Evolutionary conservation across 2,797 vertebrate genomes (phyloP), one percentile per base, ranked within the genome.

Genomic region (Sitta carolinensis): DNA sequence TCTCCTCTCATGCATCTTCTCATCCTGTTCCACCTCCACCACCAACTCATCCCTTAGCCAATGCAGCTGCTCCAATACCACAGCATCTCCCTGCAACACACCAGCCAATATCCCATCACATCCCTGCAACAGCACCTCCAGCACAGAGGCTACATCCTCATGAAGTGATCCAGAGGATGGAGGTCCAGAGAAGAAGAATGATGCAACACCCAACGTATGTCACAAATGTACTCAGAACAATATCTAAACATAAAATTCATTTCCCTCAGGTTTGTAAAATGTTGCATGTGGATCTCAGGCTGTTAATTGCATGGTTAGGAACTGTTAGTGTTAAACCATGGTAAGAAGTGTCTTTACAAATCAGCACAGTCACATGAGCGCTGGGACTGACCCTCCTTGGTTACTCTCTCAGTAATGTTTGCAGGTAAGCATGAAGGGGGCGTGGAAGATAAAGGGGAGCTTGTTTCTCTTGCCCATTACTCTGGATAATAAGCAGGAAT

Each of bases 181-280:
- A 99, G 97, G 99, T 98, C 93, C 99, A 99, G 94, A 98, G 99
- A 81, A 98, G 99, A 92, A 97, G 99, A 88, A 98, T 99, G 99
- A 99, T 99, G 99, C 99, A 99, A 94, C 99, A 99, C 90, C 99
- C 99, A 48, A 99, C 99, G 99, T 99, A 98, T 97, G 99, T 98
- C 64, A 87, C 85, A 93, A 90, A 90, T 76, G 52, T 96, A 89
- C 84, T 95, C 91, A 92, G 91, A 95, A 54, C 81, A 85, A 38
- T 95, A 82, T 59, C 91, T 94, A 94, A 94, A 95, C 81, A 9
- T 95, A 34, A 91, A 95, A 87, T 96, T 90, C 5, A 4, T 96
- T 96, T 92, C 70, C 70, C 67, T 94, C 85, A 77, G 95, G 73
- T 90, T 97, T 96, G 92, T 97, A 90, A 96, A 94, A 77, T 84